Evolutionary conservation across 2,113 vertebrate genomes (phyloP), one percentile per base, ranked within the genome.

Genomic region (Epinephelus fuscoguttatus): DNA sequence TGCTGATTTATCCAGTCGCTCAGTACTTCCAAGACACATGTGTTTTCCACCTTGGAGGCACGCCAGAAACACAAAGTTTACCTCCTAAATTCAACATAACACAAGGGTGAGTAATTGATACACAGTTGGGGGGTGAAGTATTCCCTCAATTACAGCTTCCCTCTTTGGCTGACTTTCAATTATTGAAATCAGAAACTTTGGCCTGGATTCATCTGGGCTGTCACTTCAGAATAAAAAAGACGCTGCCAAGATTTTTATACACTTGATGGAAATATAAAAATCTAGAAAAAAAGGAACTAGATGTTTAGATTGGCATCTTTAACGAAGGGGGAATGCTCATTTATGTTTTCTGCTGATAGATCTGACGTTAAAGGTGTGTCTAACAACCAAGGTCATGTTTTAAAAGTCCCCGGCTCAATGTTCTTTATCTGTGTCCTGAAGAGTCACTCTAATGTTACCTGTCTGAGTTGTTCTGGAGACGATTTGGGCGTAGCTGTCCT

Each of bases 381-480:
- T 15, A 23, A 53, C 30, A 70, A 18, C 55, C 14, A 4, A 59
- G 21, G 23, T 70, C 23, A 25, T 70, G 57, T 14, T 33, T 53
- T 23, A 15, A 70, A 53, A 27, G 52, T 59, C 25, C 25, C 25
- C 47, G 50, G 50, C 57, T 55, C 4, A 14, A 56, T 67, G 72
- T 81, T 90, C 21, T 81, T 64, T 57, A 66, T 82, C 64, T 84
- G 71, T 87, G 76, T 90, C 86, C 69, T 11, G 15, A 60, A 4
- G 30, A 66, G 75, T 86, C 69, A 15, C 61, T 55, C 74, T 25
- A 21, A 27, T 69, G 53, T 84, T 79, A 4, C 17, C 21, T 57
- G 80, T 88, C 53, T 6, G 1, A 21, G 56, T 49, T 15, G 13
- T 60, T 62, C 8, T 27, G 11, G 56, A 78, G 30, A 27, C 37